phyloP scores from a whole-genome alignment of 1,140 invertebrate genomes.

The Drosophila bipectinata region DNA sequence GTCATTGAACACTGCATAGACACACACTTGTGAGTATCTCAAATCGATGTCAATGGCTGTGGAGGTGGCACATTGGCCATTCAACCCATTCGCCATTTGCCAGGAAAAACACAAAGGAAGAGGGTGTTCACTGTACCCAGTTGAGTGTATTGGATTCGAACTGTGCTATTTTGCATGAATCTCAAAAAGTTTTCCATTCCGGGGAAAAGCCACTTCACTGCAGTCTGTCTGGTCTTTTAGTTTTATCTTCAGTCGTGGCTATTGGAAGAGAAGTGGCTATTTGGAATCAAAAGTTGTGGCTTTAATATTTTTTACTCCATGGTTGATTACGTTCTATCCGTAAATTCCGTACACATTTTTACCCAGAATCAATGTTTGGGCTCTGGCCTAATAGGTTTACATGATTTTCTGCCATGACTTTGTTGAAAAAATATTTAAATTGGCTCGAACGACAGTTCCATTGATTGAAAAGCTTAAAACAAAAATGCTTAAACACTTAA shows the following conservation, averaged over 20 bases:
- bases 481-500: conserved; percentile 58
- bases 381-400: conserved; percentile 19
- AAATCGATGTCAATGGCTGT: conserved; percentile 47
- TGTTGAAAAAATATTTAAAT: conserved; percentile 18
- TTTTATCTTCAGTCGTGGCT: conserved; percentile 42
- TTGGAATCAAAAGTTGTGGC: background rate
- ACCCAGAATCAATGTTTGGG: background rate
- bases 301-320: background rate
- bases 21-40: conserved; percentile 15
- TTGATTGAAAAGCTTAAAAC: conserved; percentile 60
- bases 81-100: conserved; percentile 11
- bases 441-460: conserved; percentile 5
- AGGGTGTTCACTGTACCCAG: background rate
- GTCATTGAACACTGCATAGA: conserved; percentile 61
- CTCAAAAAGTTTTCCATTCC: conserved; percentile 5
- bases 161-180: conserved; percentile 53
- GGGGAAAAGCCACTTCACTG: conserved; percentile 26
- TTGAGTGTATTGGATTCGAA: conserved; percentile 2
- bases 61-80: conserved; percentile 11
- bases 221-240: conserved; percentile 32
- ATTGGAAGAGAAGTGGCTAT: conserved; percentile 39
- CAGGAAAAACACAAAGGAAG: background rate
- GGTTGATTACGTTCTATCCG: conserved; percentile 12
- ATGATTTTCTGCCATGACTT: conserved; percentile 14
- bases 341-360: background rate